phyloP scores from a whole-genome alignment of 1,140 invertebrate genomes.

The Parapsyche elsis region DNA sequence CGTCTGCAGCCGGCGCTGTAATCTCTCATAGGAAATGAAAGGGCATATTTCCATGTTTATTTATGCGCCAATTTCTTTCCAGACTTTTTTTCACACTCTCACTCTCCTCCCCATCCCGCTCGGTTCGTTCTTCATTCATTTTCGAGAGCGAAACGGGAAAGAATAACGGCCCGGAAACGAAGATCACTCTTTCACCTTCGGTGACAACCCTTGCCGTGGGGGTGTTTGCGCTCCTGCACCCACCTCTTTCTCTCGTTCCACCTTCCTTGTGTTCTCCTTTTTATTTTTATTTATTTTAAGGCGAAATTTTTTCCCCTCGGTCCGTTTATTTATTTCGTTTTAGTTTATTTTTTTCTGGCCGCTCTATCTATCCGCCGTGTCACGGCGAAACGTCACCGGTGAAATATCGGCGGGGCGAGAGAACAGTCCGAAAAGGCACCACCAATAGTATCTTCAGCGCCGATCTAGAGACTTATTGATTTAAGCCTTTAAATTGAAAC shows the following conservation, averaged over 20 bases:
- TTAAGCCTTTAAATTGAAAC: conserved; percentile 31
- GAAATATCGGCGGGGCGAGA: conserved; percentile 30
- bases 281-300: conserved; percentile 19
- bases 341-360: conserved; percentile 16
- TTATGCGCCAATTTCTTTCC: conserved; percentile 54
- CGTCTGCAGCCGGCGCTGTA: conserved; percentile 51
- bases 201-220: conserved; percentile 29
- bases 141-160: conserved; percentile 15
- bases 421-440: conserved; percentile 18
- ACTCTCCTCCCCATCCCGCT: background rate
- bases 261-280: conserved; percentile 4
- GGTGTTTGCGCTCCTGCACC: background rate
- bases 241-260: background rate
- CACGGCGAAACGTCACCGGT: conserved; percentile 27
- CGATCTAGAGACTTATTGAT: conserved; percentile 43
- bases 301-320: background rate
- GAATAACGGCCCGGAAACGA: conserved; percentile 45
- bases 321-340: conserved; percentile 23
- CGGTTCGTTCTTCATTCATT: conserved; percentile 16
- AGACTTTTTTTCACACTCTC: background rate
- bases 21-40: conserved; percentile 56
- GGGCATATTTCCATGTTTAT: conserved; percentile 55
- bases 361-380: background rate
- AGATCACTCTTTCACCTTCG: conserved; percentile 52
- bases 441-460: conserved; percentile 15